Percentiles rank a stretch among this genome's conserved stretches.
Conservation (phyloP, 2,888 invertebrate species). For the Caenorhabditis imperialis region DNA sequence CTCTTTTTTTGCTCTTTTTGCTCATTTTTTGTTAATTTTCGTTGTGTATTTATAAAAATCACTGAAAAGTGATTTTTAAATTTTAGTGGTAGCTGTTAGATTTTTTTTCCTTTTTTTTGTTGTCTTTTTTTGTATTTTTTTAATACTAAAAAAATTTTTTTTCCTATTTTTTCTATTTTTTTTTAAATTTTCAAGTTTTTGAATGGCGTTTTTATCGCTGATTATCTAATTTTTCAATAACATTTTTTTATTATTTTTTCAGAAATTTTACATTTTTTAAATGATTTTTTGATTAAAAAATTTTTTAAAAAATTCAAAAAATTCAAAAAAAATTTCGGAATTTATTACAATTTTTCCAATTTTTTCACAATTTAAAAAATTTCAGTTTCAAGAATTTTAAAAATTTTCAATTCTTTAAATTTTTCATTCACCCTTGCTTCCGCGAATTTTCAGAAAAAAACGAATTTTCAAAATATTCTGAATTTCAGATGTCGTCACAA, state of each 20-base stretch:
- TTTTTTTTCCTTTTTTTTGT: background rate
- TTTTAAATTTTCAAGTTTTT: slow-evolving; percentile 6
- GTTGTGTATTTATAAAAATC: background rate
- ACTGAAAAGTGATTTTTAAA: too few relatives aligned
- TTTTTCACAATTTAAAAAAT: slow-evolving; percentile 8
- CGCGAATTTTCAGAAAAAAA: background rate
- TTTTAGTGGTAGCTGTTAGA: background rate
- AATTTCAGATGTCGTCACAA: slow-evolving; percentile 35
- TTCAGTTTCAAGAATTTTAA: too few relatives aligned
- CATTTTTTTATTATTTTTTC: background rate
- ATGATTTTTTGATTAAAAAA: background rate
- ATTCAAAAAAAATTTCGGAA: background rate
- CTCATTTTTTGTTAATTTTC: background rate
- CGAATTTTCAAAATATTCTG: background rate
- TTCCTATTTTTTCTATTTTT: background rate
- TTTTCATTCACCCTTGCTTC: background rate
- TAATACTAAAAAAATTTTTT: background rate
- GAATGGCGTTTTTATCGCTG: too few relatives aligned
- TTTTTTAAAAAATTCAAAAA: too few relatives aligned
- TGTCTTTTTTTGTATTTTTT: slow-evolving; percentile 1
- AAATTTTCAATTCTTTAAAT: background rate
- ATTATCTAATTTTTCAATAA: too few relatives aligned
- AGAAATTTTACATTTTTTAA: background rate
- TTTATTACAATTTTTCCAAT: slow-evolving; percentile 2
- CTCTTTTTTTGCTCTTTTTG: background rate